Conservation (phyloP, 2,113 vertebrate species). For the Sarotherodon lohbergeri region DNA sequence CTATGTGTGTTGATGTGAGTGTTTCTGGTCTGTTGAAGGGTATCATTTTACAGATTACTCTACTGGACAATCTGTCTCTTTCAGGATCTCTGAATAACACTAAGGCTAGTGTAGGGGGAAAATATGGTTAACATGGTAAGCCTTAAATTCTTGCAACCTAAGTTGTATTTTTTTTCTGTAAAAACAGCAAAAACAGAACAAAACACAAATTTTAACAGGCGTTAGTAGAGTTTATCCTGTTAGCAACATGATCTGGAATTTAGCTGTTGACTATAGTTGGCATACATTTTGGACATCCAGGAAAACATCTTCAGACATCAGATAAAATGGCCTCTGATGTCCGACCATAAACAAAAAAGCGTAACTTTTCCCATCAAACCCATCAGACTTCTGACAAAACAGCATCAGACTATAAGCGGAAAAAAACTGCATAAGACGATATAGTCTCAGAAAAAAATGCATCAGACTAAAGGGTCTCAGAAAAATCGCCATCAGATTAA, state of each 20-base stretch:
- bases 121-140: background rate
- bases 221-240: background rate
- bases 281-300: background rate
- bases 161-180: background rate
- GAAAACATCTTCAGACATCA: background rate
- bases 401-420: accelerated
- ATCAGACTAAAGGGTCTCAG: background rate
- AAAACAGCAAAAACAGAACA: background rate
- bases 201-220: background rate
- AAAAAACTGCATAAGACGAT: background rate
- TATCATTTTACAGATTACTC: constrained; percentile 48
- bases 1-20: background rate
- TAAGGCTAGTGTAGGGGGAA: background rate
- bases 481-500: background rate
- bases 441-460: background rate
- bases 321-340: background rate
- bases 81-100: constrained; percentile 39
- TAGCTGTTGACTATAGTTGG: background rate
- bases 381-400: background rate
- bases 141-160: background rate
- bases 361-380: background rate
- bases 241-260: background rate
- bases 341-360: background rate
- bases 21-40: background rate
- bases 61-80: constrained; percentile 38